Evolutionary conservation across 2,797 vertebrate species (phyloP), one percentile per base, ranked within the genome.

Genomic region (Mormyrops attenuatus): DNA sequence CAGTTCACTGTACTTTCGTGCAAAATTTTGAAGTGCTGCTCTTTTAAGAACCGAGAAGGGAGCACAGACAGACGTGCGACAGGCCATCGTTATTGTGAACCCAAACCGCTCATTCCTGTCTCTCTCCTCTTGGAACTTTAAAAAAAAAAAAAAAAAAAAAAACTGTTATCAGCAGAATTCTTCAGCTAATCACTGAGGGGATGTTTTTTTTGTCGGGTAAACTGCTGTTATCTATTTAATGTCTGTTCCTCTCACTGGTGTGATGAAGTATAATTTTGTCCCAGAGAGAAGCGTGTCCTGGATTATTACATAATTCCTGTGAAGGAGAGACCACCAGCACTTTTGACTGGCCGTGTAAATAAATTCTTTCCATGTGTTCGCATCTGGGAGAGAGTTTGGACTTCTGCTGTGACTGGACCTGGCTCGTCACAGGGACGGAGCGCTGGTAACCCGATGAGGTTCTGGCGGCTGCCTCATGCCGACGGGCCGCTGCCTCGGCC

Each of bases 331-430:
- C 92, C 94, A 95, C 94, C 93, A 92, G 94, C 91, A 92, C 92
- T 91, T 90, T 92, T 92, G 93, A 94, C 93, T 94, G 92, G 92
- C 92, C 94, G 91, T 94, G 91, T 93, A 93, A 94, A 94, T 94
- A 94, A 92, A 95, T 94, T 91, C 90, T 92, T 95, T 94, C 94
- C 94, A 94, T 93, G 92, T 94, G 94, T 93, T 93, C 92, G 91
- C 93, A 94, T 93, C 91, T 93, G 89, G 92, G 89, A 91, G 90
- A 85, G 8, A 87, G 34, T 66, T 49, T 85, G 77, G 77, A 88
- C 89, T 91, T 90, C 84, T 82, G 41, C 91, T 92, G 90, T 91
- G 91, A 94, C 63, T 90, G 90, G 91, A 93, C 90, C 85, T 20
- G 50, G 26, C 30, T 60, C 85, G 49, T 41, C 38, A 53, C 60